phyloP scores from a whole-genome alignment of 2,113 vertebrate species.

The Gadus macrocephalus region DNA sequence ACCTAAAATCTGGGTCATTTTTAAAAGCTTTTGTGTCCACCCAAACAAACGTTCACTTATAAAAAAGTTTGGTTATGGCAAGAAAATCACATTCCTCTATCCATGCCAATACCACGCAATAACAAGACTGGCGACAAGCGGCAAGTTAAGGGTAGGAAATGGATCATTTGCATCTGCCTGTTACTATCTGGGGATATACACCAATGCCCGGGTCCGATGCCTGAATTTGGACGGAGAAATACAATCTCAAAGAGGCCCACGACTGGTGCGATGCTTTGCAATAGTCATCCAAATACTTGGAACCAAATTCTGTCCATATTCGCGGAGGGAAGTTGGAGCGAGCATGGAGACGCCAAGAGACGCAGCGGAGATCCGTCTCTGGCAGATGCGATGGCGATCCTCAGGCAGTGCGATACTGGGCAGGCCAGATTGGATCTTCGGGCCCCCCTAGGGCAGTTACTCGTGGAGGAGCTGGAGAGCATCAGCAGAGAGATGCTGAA shows the following conservation, averaged over 20 bases:
- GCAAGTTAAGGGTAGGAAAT: background rate
- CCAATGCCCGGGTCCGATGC: background rate
- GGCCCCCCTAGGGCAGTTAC: too few species aligned
- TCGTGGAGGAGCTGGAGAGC: too few species aligned
- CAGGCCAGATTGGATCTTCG: too few species aligned
- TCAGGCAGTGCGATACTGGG: too few species aligned
- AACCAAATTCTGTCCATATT: background rate
- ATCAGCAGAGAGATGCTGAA: too few species aligned
- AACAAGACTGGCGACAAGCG: background rate
- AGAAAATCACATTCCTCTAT: background rate
- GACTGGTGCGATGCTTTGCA: background rate
- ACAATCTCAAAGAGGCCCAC: background rate
- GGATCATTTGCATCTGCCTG: background rate
- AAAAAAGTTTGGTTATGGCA: background rate
- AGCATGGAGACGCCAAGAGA: background rate
- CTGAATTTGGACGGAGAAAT: background rate
- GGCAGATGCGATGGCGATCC: background rate
- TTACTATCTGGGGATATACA: background rate
- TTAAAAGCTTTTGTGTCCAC: background rate
- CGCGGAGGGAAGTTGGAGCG: background rate
- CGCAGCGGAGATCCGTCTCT: background rate
- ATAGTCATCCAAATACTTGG: background rate
- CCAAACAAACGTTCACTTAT: background rate
- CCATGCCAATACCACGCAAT: background rate
- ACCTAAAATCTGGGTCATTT: background rate